Percentiles rank a stretch among this genome's conserved stretches.
Conservation (phyloP, 2,113 vertebrate species). For the Cricetomys ansorgei region DNA sequence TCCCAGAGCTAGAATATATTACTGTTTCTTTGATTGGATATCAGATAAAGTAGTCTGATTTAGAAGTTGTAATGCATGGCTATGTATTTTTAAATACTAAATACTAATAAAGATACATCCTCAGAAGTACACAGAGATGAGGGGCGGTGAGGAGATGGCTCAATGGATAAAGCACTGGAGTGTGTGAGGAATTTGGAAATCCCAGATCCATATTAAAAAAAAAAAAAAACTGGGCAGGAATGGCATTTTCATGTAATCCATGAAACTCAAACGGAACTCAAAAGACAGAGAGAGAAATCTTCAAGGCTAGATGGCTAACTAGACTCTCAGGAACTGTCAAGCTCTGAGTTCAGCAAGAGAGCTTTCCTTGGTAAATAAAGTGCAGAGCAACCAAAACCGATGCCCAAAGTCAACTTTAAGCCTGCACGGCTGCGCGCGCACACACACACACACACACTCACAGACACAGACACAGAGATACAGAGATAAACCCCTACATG, state of each 20-base stretch:
- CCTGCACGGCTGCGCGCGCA: too few species aligned
- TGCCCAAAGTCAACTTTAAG: not conserved
- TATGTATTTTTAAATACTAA: not conserved
- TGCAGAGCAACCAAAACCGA: not conserved
- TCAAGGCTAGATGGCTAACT: not conserved
- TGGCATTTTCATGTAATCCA: not conserved
- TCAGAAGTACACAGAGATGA: not conserved
- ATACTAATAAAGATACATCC: not conserved
- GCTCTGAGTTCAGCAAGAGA: not conserved
- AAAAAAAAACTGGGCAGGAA: not conserved
- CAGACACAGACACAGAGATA: not conserved
- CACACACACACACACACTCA: not conserved
- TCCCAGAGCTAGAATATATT: not conserved
- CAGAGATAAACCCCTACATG: not conserved
- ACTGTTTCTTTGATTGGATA: not conserved
- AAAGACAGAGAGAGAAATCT: not conserved
- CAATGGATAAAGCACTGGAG: not conserved
- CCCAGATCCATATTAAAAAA: not conserved
- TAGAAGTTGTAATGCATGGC: not conserved
- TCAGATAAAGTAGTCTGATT: not conserved
- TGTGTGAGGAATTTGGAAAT: not conserved
- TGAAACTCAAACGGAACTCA: too few species aligned
- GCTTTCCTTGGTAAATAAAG: not conserved
- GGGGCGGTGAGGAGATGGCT: not conserved
- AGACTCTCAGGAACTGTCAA: not conserved